A percentile compares a stretch with the other conserved stretches of the same genome.
These are phyloP conservation scores for Nephrotoma flavescens DNA, from an alignment of 2,888 invertebrate species.

Conservation along the genomic window DNA sequence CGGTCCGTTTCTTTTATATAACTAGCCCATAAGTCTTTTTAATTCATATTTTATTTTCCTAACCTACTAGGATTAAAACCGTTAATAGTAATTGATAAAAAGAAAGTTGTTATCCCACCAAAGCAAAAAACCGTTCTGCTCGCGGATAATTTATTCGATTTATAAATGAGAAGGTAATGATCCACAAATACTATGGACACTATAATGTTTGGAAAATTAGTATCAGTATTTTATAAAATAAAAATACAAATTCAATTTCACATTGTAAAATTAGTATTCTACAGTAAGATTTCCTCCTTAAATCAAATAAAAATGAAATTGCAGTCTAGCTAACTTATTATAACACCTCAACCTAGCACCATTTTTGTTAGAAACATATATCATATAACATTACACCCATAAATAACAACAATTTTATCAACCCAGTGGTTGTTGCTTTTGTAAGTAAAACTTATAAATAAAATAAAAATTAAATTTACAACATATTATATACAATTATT, in stretches of 20 bases:
- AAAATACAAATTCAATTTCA: background rate
- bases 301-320: background rate
- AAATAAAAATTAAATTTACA: background rate
- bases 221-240: background rate
- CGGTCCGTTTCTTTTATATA: too few relatives aligned
- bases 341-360: background rate
- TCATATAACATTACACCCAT: background rate
- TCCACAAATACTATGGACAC: background rate
- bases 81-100: too few relatives aligned
- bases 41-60: too few relatives aligned
- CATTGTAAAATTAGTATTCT: background rate
- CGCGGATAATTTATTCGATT: too few relatives aligned
- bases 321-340: background rate
- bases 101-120: too few relatives aligned
- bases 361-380: background rate
- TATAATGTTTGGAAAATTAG: background rate
- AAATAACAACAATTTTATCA: background rate
- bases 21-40: too few relatives aligned
- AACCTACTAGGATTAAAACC: too few relatives aligned
- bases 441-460: background rate
- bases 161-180: too few relatives aligned
- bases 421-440: background rate
- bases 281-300: background rate
- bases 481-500: slow-evolving; percentile 2
- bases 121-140: too few relatives aligned